These are phyloP conservation scores for Grus americana DNA, from an alignment of 2,113 vertebrate genomes.

Conservation along the genomic window DNA sequence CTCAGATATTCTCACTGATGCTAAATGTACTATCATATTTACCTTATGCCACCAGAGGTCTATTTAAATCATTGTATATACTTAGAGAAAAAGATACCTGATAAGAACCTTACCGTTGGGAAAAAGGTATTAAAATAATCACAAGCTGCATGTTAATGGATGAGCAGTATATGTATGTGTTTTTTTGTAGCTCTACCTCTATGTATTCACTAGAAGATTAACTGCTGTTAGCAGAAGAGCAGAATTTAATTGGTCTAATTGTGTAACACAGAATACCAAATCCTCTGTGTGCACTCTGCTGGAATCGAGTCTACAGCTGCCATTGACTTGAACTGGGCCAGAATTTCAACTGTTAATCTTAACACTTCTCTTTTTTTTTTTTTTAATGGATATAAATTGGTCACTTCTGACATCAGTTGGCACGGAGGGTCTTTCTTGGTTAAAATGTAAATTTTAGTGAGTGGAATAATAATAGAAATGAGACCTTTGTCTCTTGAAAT, in stretches of 20 bases:
- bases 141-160: neutral
- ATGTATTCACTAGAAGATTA: conserved; percentile 34
- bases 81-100: neutral
- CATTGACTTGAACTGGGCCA: neutral
- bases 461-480: conserved; percentile 67
- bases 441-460: conserved; percentile 64
- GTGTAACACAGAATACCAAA: conserved; percentile 26
- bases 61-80: neutral
- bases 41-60: neutral
- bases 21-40: neutral
- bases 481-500: conserved; percentile 72
- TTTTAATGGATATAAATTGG: conserved; percentile 50
- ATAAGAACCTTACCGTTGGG: neutral
- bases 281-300: neutral
- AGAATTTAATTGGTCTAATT: conserved; percentile 47
- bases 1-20: neutral
- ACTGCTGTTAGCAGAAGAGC: conserved; percentile 22
- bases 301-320: neutral
- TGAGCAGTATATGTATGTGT: neutral
- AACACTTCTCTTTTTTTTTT: neutral
- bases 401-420: conserved; percentile 54
- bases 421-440: conserved; percentile 46
- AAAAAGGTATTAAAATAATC: conserved; percentile 11
- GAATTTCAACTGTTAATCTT: conserved; percentile 14
- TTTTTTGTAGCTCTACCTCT: conserved; percentile 15